Evolutionary conservation across 2,113 vertebrate species (phyloP), one percentile per base, ranked within the genome.

Genomic region (Anguilla japonica): DNA sequence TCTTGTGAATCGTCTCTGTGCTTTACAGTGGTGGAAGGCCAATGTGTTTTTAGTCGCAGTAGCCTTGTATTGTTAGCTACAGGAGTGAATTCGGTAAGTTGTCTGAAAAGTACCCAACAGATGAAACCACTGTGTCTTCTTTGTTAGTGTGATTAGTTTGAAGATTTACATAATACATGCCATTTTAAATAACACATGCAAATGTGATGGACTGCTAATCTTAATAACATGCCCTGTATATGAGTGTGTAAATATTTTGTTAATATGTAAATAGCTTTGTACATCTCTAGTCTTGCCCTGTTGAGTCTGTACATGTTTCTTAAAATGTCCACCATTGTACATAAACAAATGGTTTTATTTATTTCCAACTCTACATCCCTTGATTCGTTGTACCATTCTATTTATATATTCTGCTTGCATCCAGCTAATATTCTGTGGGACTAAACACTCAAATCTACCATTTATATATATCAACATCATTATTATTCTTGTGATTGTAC

Each of bases 321-420:
- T 67, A 26, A 26, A 67, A 91, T 29, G 11, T 84, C 40, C 78
- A 90, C 83, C 91, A 82, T 53, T 95, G 92, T 95, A 93, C 75
- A 94, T 90, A 94, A 94, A 92, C 88, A 93, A 94, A 94, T 90
- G 83, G 71, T 88, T 94, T 82, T 96, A 95, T 96, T 95, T 96
- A 95, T 94, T 94, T 84, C 89, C 82, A 90, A 90, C 53, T 84
- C 53, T 75, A 26, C 11, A 71, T n/a, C 41, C 26, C 79, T 41
- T 85, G 79, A 40, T 63, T 57, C 15, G n/a, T 57, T 78, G 63
- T 79, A 7, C 18, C 79, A 41, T 22, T 80, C 15, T 41, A 80
- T 80, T 80, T 41, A 40, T 39, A 16, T 7, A 16, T 20, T 41
- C 39, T 80, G 79, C 29, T 80, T 80, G 39, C 5, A 0, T 80